Percentiles rank a stretch among this genome's conserved stretches.
phyloP scores from a whole-genome alignment of 2,113 vertebrate species.

The Seriola dumerili region DNA sequence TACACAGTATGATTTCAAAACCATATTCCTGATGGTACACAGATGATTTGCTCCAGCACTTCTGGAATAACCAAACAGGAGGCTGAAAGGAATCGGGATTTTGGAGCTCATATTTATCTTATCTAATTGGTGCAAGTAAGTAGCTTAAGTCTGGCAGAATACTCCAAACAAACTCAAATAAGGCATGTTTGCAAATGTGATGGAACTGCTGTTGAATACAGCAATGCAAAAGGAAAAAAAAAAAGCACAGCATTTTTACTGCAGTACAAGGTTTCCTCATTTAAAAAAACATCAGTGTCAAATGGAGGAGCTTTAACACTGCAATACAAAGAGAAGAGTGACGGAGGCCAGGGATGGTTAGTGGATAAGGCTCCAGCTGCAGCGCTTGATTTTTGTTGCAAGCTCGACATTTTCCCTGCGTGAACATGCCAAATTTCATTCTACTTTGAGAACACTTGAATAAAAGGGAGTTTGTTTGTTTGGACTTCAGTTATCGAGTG shows the following conservation, averaged over 20 bases:
- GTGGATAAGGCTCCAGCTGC: not conserved
- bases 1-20: conserved; percentile 21
- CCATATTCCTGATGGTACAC: not conserved
- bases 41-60: conserved; percentile 19
- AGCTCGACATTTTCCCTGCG: conserved; percentile 5
- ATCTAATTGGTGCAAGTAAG: conserved; percentile 3
- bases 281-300: conserved; percentile 27
- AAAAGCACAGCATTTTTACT: conserved; percentile 2
- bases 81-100: not conserved
- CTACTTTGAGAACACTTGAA: not conserved
- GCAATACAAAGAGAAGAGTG: not conserved
- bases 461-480: conserved; percentile 2
- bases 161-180: conserved; percentile 12
- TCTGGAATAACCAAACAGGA: not conserved
- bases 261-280: conserved; percentile 17
- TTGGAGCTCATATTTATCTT: not conserved
- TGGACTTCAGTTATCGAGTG: not conserved
- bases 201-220: conserved; percentile 13
- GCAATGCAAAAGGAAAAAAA: not conserved
- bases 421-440: conserved; percentile 12
- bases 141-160: conserved; percentile 18
- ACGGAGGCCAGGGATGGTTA: not conserved
- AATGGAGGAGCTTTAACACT: conserved; percentile 4
- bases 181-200: conserved; percentile 22
- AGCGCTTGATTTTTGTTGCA: not conserved